These are phyloP conservation scores for Abrostola tripartita DNA, from an alignment of 2,888 invertebrate genomes.

Conservation along the genomic window DNA sequence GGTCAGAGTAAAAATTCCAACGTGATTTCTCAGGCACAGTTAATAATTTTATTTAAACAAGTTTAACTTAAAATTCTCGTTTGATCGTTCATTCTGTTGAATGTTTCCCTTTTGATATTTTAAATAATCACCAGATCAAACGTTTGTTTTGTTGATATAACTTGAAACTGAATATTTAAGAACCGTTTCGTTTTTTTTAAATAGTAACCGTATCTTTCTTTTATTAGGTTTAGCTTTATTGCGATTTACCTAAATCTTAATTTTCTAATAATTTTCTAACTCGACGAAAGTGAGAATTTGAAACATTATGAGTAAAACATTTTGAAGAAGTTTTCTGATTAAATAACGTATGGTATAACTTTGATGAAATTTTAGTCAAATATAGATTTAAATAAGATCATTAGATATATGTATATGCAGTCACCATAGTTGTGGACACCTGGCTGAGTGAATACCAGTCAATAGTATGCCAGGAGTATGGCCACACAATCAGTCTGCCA, in stretches of 20 bases:
- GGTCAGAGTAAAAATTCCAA: slow-evolving; percentile 24
- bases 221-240: neutral
- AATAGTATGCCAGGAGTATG: neutral
- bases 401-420: too few species aligned
- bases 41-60: slow-evolving; percentile 31
- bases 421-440: too few species aligned
- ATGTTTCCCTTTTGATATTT: slow-evolving; percentile 34
- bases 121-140: slow-evolving; percentile 50
- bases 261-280: too few species aligned
- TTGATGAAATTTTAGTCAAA: too few species aligned
- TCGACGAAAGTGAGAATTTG: neutral
- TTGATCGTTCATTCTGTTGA: slow-evolving; percentile 41
- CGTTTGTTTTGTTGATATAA: slow-evolving; percentile 22
- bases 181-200: slow-evolving; percentile 9
- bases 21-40: slow-evolving; percentile 18
- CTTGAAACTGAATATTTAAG: slow-evolving; percentile 26
- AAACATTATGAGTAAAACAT: neutral
- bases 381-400: too few species aligned
- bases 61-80: slow-evolving; percentile 26
- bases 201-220: neutral
- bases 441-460: neutral
- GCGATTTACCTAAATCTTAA: too few species aligned
- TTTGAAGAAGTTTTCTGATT: neutral
- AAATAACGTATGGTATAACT: too few species aligned
- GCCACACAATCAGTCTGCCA: neutral